A percentile compares a stretch with the other conserved stretches of the same genome.
Conservation (phyloP, 2,888 invertebrate genomes). For the Eupithecia insigniata region DNA sequence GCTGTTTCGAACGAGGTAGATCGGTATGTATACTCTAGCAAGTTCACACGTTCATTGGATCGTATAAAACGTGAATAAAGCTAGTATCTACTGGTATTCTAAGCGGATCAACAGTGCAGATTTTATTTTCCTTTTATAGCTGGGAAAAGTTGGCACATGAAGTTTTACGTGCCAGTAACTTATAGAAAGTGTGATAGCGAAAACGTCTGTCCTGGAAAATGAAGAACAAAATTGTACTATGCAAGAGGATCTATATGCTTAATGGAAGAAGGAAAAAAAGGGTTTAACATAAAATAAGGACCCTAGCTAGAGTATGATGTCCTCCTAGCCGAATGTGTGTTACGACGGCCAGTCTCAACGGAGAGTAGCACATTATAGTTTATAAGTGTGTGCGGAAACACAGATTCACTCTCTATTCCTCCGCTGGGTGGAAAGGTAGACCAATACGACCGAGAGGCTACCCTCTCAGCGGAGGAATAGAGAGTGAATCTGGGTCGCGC, state of each 20-base stretch:
- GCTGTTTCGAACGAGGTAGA: constrained; percentile 23
- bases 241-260: neutral
- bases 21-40: neutral
- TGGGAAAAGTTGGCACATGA: neutral
- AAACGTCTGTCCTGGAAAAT: neutral
- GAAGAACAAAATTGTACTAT: neutral
- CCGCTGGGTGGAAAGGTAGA: neutral
- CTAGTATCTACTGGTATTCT: neutral
- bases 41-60: neutral
- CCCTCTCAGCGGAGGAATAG: too few species aligned
- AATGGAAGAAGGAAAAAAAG: neutral
- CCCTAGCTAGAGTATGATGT: neutral
- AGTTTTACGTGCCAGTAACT: constrained; percentile 2
- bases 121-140: neutral
- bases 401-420: neutral
- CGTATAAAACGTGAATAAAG: constrained; percentile 3
- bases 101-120: neutral
- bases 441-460: neutral
- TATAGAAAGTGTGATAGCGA: neutral
- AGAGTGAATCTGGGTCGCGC: too few species aligned
- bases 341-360: too few species aligned
- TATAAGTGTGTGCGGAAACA: neutral
- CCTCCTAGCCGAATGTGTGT: too few species aligned
- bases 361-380: neutral
- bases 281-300: neutral